Evolutionary conservation across 1,140 invertebrate genomes (phyloP).

Genomic region (Marisa cornuarietis): DNA sequence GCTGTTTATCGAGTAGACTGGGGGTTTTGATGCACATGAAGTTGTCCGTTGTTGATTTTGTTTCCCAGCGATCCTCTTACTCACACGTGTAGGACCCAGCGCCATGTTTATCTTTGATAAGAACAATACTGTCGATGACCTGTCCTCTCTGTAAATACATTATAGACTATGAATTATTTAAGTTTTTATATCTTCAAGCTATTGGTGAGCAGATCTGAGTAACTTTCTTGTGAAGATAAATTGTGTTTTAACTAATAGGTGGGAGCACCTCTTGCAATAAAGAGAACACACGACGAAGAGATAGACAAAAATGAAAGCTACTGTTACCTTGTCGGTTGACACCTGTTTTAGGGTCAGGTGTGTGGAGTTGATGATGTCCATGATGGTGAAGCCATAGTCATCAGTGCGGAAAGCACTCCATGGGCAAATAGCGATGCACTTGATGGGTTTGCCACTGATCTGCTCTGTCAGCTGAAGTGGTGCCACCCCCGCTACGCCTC

Average conservation of each 20-base stretch:
- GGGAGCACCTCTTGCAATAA: no score
- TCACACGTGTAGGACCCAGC: slow-evolving; percentile 11
- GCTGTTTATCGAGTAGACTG: no score
- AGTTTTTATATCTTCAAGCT: background rate
- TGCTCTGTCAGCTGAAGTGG: no score
- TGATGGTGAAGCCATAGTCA: slow-evolving; percentile 93
- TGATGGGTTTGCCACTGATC: no score
- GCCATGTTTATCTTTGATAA: slow-evolving; percentile 55
- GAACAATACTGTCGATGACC: slow-evolving; percentile 51
- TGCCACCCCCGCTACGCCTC: no score
- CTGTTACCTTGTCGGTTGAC: slow-evolving; percentile 72
- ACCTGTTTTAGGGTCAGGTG: slow-evolving; percentile 93
- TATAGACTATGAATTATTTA: background rate
- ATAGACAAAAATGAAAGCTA: no score
- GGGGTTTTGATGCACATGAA: no score
- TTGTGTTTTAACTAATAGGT: no score
- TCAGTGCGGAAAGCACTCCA: slow-evolving; percentile 78
- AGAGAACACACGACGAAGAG: no score
- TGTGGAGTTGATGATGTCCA: slow-evolving; percentile 83
- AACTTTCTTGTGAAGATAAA: background rate
- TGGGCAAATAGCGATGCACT: no score
- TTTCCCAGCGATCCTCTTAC: background rate
- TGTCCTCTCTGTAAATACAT: slow-evolving; percentile 47
- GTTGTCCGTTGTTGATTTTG: no score
- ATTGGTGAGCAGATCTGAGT: background rate